A percentile compares a stretch with the other conserved stretches of the same genome.
Conservation (phyloP, 2,888 invertebrate genomes). For the Ptilodon capucinus region DNA sequence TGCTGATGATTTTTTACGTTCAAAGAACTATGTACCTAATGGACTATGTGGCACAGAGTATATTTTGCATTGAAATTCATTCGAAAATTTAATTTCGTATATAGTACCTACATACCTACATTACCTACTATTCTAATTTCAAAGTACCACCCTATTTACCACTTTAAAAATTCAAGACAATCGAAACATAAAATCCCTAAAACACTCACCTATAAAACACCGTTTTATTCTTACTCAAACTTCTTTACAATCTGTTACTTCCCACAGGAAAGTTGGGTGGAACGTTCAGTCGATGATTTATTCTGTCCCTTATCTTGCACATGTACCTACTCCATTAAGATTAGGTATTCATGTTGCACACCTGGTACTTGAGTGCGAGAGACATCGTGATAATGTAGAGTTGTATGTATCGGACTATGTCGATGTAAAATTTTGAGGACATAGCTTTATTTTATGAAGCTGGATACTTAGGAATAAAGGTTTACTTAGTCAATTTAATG, state of each 20-base stretch:
- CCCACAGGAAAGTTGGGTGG: constrained; percentile 71
- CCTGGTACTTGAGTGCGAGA: constrained; percentile 72
- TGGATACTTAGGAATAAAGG: not conserved
- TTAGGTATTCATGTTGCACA: constrained; percentile 78
- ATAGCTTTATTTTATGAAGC: not conserved
- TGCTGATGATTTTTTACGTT: too few species aligned
- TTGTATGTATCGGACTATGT: constrained; percentile 12
- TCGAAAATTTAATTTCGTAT: too few species aligned
- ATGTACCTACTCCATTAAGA: constrained; percentile 73
- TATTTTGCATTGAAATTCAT: too few species aligned
- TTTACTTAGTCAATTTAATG: too few species aligned
- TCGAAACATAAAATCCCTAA: constrained; percentile 39
- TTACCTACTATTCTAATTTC: not conserved
- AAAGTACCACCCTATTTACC: constrained; percentile 7
- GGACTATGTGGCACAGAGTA: too few species aligned
- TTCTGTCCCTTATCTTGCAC: constrained; percentile 64
- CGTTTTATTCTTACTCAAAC: constrained; percentile 31
- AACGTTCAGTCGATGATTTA: constrained; percentile 74
- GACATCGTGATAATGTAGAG: constrained; percentile 38
- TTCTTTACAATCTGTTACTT: constrained; percentile 66
- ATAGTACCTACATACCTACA: too few species aligned
- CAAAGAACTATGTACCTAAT: too few species aligned
- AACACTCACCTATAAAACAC: constrained; percentile 30
- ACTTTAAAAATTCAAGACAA: constrained; percentile 40
- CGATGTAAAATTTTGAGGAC: not conserved